Conservation (phyloP, 2,797 vertebrate genomes). For the Mormyrops boulengeri region DNA sequence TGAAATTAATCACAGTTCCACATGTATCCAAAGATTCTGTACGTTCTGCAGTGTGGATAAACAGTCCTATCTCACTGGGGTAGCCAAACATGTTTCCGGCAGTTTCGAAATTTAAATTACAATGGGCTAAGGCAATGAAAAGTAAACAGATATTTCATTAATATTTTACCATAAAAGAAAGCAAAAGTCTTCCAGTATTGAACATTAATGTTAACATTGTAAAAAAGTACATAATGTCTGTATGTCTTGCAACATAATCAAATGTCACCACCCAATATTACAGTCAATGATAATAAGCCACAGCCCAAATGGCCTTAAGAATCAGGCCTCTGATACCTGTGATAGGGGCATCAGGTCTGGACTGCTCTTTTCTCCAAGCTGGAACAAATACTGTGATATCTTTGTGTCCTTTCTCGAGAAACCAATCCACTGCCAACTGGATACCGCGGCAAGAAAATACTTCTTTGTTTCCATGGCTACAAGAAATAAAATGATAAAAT, state of each 20-base stretch:
- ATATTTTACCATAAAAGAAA: background rate
- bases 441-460: conserved; percentile 97
- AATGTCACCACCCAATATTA: background rate
- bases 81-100: background rate
- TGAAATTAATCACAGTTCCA: background rate
- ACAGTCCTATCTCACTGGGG: background rate
- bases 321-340: conserved; percentile 65
- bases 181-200: background rate
- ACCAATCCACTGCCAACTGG: conserved; percentile 95
- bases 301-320: background rate
- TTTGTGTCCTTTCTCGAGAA: conserved; percentile 95
- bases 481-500: conserved; percentile 43
- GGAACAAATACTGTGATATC: conserved; percentile 98
- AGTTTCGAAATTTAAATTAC: background rate
- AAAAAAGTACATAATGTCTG: background rate
- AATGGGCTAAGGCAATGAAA: background rate
- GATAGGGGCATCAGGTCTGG: conserved; percentile 91
- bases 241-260: background rate
- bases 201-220: background rate
- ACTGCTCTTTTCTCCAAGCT: conserved; percentile 97
- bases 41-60: background rate
- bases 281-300: background rate
- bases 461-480: conserved; percentile 98
- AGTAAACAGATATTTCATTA: background rate
- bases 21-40: background rate